These are phyloP conservation scores for Neopipo cinnamomea DNA, from an alignment of 2,113 vertebrate genomes.

Conservation along the genomic window DNA sequence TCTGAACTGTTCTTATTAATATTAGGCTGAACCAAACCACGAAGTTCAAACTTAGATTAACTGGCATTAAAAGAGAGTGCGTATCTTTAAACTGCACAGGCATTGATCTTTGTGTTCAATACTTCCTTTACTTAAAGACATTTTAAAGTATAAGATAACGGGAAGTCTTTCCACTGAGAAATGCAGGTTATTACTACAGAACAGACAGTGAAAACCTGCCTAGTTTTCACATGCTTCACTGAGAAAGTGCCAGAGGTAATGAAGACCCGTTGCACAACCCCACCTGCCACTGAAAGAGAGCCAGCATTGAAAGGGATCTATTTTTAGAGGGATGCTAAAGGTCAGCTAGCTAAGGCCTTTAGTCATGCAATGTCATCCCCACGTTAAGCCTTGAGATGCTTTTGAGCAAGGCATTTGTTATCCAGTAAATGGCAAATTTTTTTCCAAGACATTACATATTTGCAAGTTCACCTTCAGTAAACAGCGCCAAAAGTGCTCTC, in stretches of 20 bases:
- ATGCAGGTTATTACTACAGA: background rate
- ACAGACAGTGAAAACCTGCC: background rate
- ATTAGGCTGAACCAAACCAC: background rate
- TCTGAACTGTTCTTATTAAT: background rate
- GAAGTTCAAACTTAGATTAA: background rate
- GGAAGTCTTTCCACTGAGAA: background rate
- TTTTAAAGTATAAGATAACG: background rate
- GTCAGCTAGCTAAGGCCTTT: conserved; percentile 26
- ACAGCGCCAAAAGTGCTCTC: conserved; percentile 2
- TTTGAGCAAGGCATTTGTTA: background rate
- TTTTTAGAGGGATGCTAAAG: conserved; percentile 60
- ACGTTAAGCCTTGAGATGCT: background rate
- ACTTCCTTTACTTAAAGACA: background rate
- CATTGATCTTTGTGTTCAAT: background rate
- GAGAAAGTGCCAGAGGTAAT: conserved; percentile 35
- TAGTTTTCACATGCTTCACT: background rate
- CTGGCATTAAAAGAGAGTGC: background rate
- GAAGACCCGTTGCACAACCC: background rate
- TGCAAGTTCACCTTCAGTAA: conserved; percentile 33
- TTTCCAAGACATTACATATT: background rate
- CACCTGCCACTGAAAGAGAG: conserved; percentile 4
- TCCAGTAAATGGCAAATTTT: background rate
- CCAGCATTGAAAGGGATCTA: conserved; percentile 10
- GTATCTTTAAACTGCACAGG: background rate
- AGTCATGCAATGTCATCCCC: background rate